Evolutionary conservation across 2,888 invertebrate species (phyloP), one percentile per base, ranked within the genome.

Genomic region (Dorcus parallelipipedus): DNA sequence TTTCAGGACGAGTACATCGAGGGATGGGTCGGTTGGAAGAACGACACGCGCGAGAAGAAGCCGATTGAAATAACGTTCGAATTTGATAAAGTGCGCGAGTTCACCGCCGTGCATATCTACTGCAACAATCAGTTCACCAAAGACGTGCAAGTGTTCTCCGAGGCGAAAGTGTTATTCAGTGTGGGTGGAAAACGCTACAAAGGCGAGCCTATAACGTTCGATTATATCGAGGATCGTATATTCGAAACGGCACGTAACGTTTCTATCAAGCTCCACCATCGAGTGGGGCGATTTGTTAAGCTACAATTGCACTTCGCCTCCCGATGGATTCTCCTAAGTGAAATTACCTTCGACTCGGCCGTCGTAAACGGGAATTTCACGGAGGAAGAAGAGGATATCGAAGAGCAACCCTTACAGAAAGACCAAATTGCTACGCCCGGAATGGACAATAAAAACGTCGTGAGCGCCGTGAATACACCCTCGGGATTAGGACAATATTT

Each of bases 11-110:
- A 71, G 62, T 81, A 81, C 9, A 84, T 86, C 23, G 89, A 90
- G 70, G 91, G 93, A 52, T 95, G 95, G 95, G 88, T 95, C 38
- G 95, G 95, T 1, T 95, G 95, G 95, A 84, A 87, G 71, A 91
- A 91, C 76, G 91, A 91, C 73, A 86, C 88, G 2, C 80, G 86
- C 3, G 80, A 81, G 45, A 79, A 81, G 38, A 79, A 81, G 68
- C 85, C 88, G 0, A 84, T 89, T 0, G 86, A 86, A 68, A 81
- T 91, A 66, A 83, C 82, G 58, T 90, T 90, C 80, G 92, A 93
- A 76, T 95, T 96, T 79, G 94, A 95, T 74, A 84, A 85, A 72
- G 89, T 93, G 58, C 83, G 94, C 14, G 94, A 95, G 78, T 95
- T 96, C 80, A 88, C 88, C 48, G 86, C 87, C 1, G 86, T 94